Percentiles rank a stretch among this genome's conserved stretches.
Conservation (phyloP, 2,888 invertebrate genomes). For the Macrophya alboannulata region DNA sequence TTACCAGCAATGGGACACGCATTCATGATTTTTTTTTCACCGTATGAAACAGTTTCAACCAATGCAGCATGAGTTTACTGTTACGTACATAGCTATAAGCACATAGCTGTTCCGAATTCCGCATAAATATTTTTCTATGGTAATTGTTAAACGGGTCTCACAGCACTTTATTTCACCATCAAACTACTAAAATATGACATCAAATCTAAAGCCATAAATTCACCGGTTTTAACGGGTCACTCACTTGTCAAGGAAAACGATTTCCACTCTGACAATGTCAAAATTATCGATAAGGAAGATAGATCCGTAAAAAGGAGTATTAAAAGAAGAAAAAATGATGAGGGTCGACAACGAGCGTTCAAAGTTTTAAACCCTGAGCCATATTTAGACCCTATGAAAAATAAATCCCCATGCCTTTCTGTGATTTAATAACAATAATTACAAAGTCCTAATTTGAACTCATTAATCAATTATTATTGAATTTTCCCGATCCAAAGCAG, state of each 20-base stretch:
- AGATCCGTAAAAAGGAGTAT: background rate
- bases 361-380: background rate
- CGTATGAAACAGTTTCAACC: too few relatives aligned
- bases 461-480: background rate
- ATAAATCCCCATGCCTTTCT: background rate
- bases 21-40: too few relatives aligned
- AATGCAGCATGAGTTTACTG: too few relatives aligned
- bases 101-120: background rate
- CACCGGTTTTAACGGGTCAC: background rate
- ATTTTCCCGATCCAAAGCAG: background rate
- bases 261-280: conserved; percentile 5
- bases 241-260: background rate
- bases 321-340: background rate
- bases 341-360: background rate
- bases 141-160: background rate
- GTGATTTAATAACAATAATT: background rate
- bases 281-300: background rate
- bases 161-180: background rate
- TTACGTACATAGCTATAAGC: too few relatives aligned
- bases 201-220: background rate
- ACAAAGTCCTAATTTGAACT: background rate
- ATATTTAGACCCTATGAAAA: background rate
- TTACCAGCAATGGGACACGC: too few relatives aligned
- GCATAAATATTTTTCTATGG: background rate
- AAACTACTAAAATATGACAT: background rate